These are phyloP conservation scores for Venturia canescens DNA, from an alignment of 1,140 invertebrate species.

Conservation along the genomic window DNA sequence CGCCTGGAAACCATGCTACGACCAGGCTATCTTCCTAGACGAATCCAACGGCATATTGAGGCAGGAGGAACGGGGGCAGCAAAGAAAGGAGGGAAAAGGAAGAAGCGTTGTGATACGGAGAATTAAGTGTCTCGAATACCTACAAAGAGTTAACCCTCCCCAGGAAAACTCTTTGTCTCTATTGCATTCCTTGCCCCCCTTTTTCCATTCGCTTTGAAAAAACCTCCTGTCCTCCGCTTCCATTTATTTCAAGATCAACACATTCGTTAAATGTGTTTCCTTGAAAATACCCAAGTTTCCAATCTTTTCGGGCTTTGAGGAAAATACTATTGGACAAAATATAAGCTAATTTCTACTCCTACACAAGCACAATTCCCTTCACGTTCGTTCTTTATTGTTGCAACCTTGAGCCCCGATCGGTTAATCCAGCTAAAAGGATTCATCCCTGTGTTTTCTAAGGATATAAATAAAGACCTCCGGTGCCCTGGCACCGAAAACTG, in stretches of 20 bases:
- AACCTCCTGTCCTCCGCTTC: not conserved
- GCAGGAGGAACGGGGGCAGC: not conserved
- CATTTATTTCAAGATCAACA: slow-evolving; percentile 1
- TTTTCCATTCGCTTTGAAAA: not conserved
- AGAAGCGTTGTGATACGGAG: slow-evolving; percentile 25
- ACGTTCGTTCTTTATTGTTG: no score
- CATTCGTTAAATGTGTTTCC: not conserved
- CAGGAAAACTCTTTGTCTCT: not conserved
- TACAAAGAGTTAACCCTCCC: not conserved
- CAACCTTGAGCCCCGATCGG: no score
- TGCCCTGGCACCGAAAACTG: no score
- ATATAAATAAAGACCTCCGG: no score
- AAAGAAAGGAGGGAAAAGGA: slow-evolving; percentile 36
- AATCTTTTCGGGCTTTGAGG: not conserved
- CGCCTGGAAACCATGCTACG: not conserved
- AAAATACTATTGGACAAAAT: not conserved
- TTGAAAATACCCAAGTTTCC: not conserved
- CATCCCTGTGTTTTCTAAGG: no score
- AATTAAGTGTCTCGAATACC: slow-evolving; percentile 19
- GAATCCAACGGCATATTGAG: not conserved
- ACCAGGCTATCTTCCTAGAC: not conserved
- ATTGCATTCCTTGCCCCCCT: not conserved
- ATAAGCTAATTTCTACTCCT: not conserved
- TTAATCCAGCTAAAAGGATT: no score
- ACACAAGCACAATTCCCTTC: not conserved